Evolutionary conservation across 2,888 invertebrate genomes (phyloP), one percentile per base, ranked within the genome.

Genomic region (Epirrhoe alternata): DNA sequence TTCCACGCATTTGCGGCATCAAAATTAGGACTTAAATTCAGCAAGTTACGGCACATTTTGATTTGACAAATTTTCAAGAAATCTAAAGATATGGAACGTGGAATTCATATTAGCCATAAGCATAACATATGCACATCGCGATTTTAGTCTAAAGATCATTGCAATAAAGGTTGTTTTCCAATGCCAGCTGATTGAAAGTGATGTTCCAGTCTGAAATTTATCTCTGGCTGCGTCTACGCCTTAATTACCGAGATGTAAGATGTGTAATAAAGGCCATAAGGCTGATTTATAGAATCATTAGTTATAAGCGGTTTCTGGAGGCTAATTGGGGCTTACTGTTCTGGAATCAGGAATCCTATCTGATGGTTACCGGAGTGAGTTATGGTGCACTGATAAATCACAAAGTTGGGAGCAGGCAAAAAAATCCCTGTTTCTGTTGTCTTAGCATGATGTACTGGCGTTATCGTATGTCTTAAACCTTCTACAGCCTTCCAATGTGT

Each of bases 191-290:
- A 53, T 57, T 51, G n/a, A 45, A 61, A 57, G 61, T 60, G 54
- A 66, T 16, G 77, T 74, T 5, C 49, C 16, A 47, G n/a, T 45
- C 78, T 77, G 82, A 87, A 88, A 84, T 83, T 81, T 79, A 74
- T 79, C 76, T 78, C 74, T 77, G 77, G 81, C 81, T 83, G 86
- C 87, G 71, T 69, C 68, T 71, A 70, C 71, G 71, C 72, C 89
- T 88, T 87, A 89, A 90, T 89, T 88, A 90, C 88, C 85, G 84
- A 86, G 88, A 90, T 86, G 88, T 90, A 88, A 90, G 90, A 89
- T 87, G 86, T 85, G 87, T 88, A 89, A 90, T 90, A 89, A 89
- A 86, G 83, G 87, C 84, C 86, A 89, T 90, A 89, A 82, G 74
- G 78, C 78, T 90, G 90, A 91, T 91, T 90, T 90, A 91, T 90